phyloP scores from a whole-genome alignment of 2,888 invertebrate genomes.

The Drosophila suboccidentalis region DNA sequence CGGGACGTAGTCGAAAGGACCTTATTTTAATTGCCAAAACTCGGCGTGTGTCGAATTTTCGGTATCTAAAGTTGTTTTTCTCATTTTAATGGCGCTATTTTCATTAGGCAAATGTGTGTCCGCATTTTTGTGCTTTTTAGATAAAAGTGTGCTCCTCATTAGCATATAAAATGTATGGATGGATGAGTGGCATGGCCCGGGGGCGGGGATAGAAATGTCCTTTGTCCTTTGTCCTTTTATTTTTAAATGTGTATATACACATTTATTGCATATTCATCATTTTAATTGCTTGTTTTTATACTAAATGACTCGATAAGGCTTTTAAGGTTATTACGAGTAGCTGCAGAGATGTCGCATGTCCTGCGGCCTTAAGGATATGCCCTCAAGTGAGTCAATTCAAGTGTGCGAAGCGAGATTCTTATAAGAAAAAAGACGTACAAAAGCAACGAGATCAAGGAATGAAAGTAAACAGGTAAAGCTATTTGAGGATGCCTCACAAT shows the following conservation, averaged over 20 bases:
- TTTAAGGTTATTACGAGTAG: slow-evolving; percentile 71
- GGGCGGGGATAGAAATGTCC: slow-evolving; percentile 41
- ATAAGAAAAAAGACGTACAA: slow-evolving; percentile 3
- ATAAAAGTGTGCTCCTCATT: slow-evolving; percentile 72
- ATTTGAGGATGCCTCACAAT: neutral
- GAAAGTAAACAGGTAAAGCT: neutral
- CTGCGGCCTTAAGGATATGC: slow-evolving; percentile 30
- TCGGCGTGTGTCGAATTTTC: slow-evolving; percentile 77
- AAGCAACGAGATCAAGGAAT: slow-evolving; percentile 11
- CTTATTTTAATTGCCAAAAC: slow-evolving; percentile 81
- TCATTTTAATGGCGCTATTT: slow-evolving; percentile 82
- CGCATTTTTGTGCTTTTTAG: slow-evolving; percentile 66
- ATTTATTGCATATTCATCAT: slow-evolving; percentile 82
- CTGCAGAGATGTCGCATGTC: slow-evolving; percentile 47
- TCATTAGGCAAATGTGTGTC: slow-evolving; percentile 83
- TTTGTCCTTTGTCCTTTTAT: slow-evolving; percentile 48
- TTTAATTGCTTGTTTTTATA: slow-evolving; percentile 79
- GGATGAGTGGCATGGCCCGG: neutral
- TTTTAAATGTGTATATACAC: slow-evolving; percentile 53
- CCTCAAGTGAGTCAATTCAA: slow-evolving; percentile 22
- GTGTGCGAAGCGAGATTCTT: neutral
- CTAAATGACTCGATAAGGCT: slow-evolving; percentile 82
- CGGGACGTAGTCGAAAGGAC: slow-evolving; percentile 47
- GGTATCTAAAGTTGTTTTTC: slow-evolving; percentile 83
- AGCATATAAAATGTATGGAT: slow-evolving; percentile 75